These are phyloP conservation scores for Trissolcus brochymenae DNA, from an alignment of 2,888 invertebrate genomes.

Conservation along the genomic window DNA sequence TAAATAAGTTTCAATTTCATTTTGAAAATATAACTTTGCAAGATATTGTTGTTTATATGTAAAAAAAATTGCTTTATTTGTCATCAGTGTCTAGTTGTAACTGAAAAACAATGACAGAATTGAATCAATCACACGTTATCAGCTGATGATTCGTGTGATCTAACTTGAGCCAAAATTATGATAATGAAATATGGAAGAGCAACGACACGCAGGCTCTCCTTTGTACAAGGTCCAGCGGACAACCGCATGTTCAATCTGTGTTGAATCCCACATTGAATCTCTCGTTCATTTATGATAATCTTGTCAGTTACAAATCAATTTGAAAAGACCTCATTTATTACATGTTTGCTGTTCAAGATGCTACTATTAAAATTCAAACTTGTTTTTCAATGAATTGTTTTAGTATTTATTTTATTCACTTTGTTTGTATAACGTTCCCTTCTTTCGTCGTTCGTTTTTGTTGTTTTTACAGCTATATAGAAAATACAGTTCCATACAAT, in stretches of 20 bases:
- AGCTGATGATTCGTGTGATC: neutral
- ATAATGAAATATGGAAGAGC: slow-evolving; percentile 46
- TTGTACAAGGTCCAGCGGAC: slow-evolving; percentile 44
- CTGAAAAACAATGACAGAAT: too few species aligned
- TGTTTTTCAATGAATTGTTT: slow-evolving; percentile 7
- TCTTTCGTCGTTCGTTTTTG: slow-evolving; percentile 23
- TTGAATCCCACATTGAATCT: slow-evolving; percentile 29
- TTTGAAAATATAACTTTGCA: neutral
- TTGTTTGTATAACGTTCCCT: slow-evolving; percentile 33
- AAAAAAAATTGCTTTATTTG: too few species aligned
- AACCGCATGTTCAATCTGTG: slow-evolving; percentile 8
- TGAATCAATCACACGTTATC: too few species aligned
- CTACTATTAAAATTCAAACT: slow-evolving; percentile 28
- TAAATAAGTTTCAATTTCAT: neutral
- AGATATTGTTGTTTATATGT: neutral
- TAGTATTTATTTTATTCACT: slow-evolving; percentile 33
- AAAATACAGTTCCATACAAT: slow-evolving; percentile 59
- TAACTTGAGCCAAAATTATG: slow-evolving; percentile 21
- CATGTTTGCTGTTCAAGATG: slow-evolving; percentile 6
- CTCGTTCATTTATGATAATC: slow-evolving; percentile 19
- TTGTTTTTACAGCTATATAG: slow-evolving; percentile 52
- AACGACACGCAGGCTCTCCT: slow-evolving; percentile 38
- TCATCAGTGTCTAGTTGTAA: too few species aligned
- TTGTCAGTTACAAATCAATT: neutral
- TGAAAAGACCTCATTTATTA: neutral